Evolutionary conservation across 2,888 invertebrate species (phyloP), one percentile per base, ranked within the genome.

Genomic region (Caenorhabditis zanzibari): DNA sequence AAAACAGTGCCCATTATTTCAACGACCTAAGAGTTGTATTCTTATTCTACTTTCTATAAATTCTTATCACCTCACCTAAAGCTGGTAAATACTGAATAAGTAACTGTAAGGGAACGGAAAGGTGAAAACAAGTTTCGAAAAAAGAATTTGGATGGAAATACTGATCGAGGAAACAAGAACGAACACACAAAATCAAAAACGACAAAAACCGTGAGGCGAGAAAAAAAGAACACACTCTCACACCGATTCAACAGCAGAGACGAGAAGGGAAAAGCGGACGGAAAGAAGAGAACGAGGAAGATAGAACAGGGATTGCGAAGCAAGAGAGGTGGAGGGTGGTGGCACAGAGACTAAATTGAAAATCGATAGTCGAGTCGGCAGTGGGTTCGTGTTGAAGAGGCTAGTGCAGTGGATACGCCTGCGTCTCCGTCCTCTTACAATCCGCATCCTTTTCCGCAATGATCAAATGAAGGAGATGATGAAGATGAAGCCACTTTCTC

Each of bases 281-380:
- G 59, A 73, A 80, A 64, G 61, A 59, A 49, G 59, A 44, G 32
- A 66, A 24, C 19, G 47, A 26, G 44, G 56, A 24, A 71, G 71
- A 63, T 44, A 76, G 66, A 54, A 47, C 14, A 44, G 54, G 69
- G 75, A 69, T 59, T 66, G 56, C 19, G 63, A 64, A 59, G 69
- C 26, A 54, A 38, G 61, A 79, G 64, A 26, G 32, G 59, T 19
- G 52, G 75, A 76, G 58, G 44, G 63, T 41, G 69, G 84, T 72
- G 69, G 74, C 69, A 69, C 73, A 69, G 81, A 74, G 72, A 77
- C 77, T 63, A 77, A 77, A 77, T 77, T 77, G 77, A 77, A 77
- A 77, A 77, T 80, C 79, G 75, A 79, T 64, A 68, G 47, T 54
- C 44, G 72, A 66, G 72, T 74, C 61, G 68, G 63, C 71, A 59